Evolutionary conservation across 2,113 vertebrate species (phyloP), one percentile per base, ranked within the genome.

Genomic region (Tachycineta bicolor): DNA sequence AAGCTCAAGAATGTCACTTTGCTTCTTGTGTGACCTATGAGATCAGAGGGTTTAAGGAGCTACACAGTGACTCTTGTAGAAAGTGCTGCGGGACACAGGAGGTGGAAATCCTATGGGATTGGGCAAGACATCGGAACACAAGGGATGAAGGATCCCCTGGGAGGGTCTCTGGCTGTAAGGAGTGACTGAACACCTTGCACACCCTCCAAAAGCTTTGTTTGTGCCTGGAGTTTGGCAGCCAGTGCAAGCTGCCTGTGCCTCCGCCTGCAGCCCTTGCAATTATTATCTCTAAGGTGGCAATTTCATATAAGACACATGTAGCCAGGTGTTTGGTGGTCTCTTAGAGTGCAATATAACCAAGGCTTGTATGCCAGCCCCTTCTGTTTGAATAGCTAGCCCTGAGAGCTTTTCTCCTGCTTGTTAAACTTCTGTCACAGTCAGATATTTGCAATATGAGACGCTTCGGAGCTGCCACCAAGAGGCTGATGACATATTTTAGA

Each of bases 21-120:
- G 87, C 75, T 88, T 87, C 91, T 96, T 17, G 11, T 93, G 93
- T 97, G 95, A 96, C 91, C 77, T 80, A 88, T 95, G 91, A 96
- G 85, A 81, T 95, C 95, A 95, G 52, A 79, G 22, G 58, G 92
- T 64, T 56, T 56, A 93, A 75, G 93, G 78, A 94, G 65, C 56
- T 55, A 79, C 62, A 77, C n/a, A 46, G 78, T 37, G 87, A 18
- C 47, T 76, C 53, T 75, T 6, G 10, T 34, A 78, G 65, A 88
- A 95, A 62, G 60, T 67, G 41, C 47, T 34, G 74, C 46, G 70
- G 59, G 76, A 86, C 67, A 46, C 9, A 21, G 53, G 53, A 92
- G 39, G 43, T 65, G 74, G 59, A 90, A 83, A 86, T 78, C 78
- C 70, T 59, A 6, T 0, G 4, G n/a, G 26, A 21, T 4, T 52